Base-by-base conservation (phyloP, 1,140 invertebrate species). In the Chironomus striatipennis region DNA sequence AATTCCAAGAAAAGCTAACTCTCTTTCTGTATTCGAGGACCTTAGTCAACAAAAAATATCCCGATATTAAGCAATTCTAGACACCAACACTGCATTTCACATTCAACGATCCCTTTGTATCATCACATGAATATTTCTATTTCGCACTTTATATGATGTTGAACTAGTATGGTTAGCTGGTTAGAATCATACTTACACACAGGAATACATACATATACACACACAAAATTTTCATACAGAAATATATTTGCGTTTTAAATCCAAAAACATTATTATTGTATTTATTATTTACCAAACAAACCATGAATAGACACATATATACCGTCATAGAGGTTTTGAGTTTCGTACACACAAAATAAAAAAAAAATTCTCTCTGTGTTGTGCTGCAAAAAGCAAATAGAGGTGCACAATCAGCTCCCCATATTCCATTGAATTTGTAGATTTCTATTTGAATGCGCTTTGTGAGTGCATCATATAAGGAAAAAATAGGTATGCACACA, bases 211-310 rank as follows among this genome's bases (percentile, higher is more conserved):
- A 34, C 24, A 2, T 34, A 34, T 5, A 34, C 24, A 34, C 24
- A 34, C 24, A 34, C 24, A 34, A 1, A 34, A 34, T 2, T 2
- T 34, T 34, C 5, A 2, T 5, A 34, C 5, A 34, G 1, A 34
- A 5, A 34, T 34, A 34, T 34, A 34, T 57, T 57, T 57, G 47
- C 12, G 47, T 57, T 57, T 34, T 34, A 34, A 34, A 34, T 57
- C 47, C 12, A 57, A 57, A 57, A 57, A 57, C 47, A 57, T 57
- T 57, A 57, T 57, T 57, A 57, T 57, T 57, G 47, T 57, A 57
- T 57, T 57, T 57, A 57, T 57, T 57, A 57, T 57, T 57, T 57
- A 57, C 47, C 47, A 57, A 57, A 57, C 47, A 57, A 57, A n/a
- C 47, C 47, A 57, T 57, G n/a, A 57, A 57, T 57, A 57, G 47